Base-by-base conservation (phyloP, 2,888 invertebrate species). In the Nineta flava region DNA sequence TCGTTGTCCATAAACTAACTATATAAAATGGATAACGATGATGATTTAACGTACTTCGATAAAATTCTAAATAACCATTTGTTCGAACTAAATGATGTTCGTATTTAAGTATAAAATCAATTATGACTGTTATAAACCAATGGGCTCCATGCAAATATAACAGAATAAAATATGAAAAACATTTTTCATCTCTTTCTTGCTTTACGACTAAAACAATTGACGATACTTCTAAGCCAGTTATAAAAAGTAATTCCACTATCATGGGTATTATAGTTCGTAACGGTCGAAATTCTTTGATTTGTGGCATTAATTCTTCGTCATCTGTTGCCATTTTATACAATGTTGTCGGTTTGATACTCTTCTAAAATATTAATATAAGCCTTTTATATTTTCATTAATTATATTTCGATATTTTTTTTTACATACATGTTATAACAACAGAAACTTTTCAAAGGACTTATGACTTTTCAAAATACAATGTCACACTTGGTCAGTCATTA, bases 41-140 rank as follows among this genome's bases (percentile, higher is more conserved):
- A 48, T 76, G 75, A 50, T 70, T 67, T 55, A 72, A 70, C 0
- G 75, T 78, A 9, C 74, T 71, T 51, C 78, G 75, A 61, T 81
- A 77, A 59, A 82, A 82, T 48, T 82, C 80, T 51, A 81, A 69
- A 58, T 81, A 81, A 2, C 83, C 82, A 58, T 74, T 73, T 53
- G 81, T 66, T 51, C 80, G 69, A 40, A 81, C 61, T 53, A 70
- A 66, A 52, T 79, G 74, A 58, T 83, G 83, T 57, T 70, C 73
- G 32, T 64, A 64, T 60, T 76, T 76, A 1, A 76, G 65, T 46
- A 76, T 60, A 58, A 76, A 73, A 64, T 81, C 76, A 50, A 76
- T 63, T 19, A 76, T 55, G 61, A 72, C 65, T 46, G 76, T 74
- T 46, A 77, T 56, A 54, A 74, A 67, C 77, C 77, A 78, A 53